Evolutionary conservation across 1,140 invertebrate genomes (phyloP).

Genomic region (Danaus melanippus): DNA sequence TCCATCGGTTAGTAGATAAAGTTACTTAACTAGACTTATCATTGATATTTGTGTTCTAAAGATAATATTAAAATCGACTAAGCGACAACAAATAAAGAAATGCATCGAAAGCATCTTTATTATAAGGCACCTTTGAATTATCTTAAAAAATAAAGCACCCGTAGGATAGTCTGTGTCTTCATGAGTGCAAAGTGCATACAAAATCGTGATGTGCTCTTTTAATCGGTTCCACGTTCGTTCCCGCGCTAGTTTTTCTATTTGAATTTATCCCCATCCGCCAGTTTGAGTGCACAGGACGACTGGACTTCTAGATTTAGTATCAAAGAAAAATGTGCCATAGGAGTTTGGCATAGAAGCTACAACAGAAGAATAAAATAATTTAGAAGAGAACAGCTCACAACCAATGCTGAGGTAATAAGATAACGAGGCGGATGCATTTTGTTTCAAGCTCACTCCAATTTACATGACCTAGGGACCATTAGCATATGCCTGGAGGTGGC

Average conservation of each 20-base stretch:
- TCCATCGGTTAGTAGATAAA: slow-evolving; percentile 28
- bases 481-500: slow-evolving; percentile 59
- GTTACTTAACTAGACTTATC: slow-evolving; percentile 22
- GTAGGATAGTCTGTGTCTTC: slow-evolving; percentile 41
- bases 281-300: slow-evolving; percentile 47
- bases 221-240: slow-evolving; percentile 70
- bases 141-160: slow-evolving; percentile 51
- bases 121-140: slow-evolving; percentile 54
- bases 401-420: slow-evolving; percentile 62
- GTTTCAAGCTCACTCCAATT: slow-evolving; percentile 66
- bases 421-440: slow-evolving; percentile 67
- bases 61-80: slow-evolving; percentile 2
- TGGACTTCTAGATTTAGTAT: slow-evolving; percentile 23
- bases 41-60: slow-evolving; percentile 11
- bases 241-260: slow-evolving; percentile 68
- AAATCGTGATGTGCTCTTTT: slow-evolving; percentile 71
- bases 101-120: slow-evolving; percentile 40
- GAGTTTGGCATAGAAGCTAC: slow-evolving; percentile 30
- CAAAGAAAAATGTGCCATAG: slow-evolving; percentile 37
- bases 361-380: slow-evolving; percentile 18
- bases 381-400: slow-evolving; percentile 29
- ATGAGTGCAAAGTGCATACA: slow-evolving; percentile 70
- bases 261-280: slow-evolving; percentile 59
- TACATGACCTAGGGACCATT: slow-evolving; percentile 62
- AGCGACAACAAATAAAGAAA: slow-evolving; percentile 16